Conservation (phyloP, 2,113 vertebrate species). For the Promerops cafer region DNA sequence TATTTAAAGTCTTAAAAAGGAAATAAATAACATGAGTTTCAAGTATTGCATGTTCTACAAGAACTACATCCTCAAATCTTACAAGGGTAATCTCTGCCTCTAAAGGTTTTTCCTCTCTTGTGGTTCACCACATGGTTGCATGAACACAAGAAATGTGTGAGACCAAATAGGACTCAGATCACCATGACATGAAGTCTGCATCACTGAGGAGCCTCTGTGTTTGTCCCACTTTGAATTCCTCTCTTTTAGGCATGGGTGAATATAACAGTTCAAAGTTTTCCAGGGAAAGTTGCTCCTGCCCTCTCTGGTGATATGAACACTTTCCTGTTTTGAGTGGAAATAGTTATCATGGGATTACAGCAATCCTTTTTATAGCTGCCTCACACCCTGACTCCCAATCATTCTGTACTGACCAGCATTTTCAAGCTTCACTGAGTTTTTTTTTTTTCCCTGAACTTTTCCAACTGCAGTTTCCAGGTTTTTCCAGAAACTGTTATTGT, state of each 20-base stretch:
- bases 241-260: not conserved
- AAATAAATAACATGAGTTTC: not conserved
- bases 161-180: not conserved
- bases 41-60: not conserved
- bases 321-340: conserved; percentile 21
- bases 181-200: not conserved
- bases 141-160: not conserved
- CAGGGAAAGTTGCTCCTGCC: not conserved
- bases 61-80: not conserved
- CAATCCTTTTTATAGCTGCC: not conserved
- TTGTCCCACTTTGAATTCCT: not conserved
- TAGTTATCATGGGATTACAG: not conserved
- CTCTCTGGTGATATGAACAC: not conserved
- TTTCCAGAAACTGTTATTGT: not conserved
- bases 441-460: not conserved
- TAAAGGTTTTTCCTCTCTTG: not conserved
- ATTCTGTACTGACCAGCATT: not conserved
- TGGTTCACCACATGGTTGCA: not conserved
- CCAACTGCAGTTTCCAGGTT: not conserved
- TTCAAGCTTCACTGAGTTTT: not conserved
- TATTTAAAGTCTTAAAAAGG: not conserved
- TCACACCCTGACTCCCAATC: not conserved
- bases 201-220: not conserved
- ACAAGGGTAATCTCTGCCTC: not conserved
- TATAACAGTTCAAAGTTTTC: not conserved